These are phyloP conservation scores for Drosophila punjabiensis DNA, from an alignment of 1,140 invertebrate genomes.

Conservation along the genomic window DNA sequence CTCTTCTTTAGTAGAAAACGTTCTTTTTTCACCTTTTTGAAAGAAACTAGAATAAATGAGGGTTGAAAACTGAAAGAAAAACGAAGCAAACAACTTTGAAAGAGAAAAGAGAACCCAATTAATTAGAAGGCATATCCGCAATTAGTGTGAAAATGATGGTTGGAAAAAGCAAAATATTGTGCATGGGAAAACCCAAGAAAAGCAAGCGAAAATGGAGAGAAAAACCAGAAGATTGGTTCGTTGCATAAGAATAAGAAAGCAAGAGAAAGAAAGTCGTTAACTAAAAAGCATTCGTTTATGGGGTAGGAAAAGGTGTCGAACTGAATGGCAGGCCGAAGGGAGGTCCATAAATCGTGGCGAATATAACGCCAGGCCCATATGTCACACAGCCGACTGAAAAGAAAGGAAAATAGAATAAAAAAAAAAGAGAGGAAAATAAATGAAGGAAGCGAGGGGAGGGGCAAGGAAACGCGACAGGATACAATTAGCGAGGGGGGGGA, in stretches of 20 bases:
- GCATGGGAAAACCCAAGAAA: slow-evolving; percentile 45
- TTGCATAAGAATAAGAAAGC: slow-evolving; percentile 43
- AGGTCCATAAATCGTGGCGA: slow-evolving; percentile 73
- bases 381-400: slow-evolving; percentile 43
- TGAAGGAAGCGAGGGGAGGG: slow-evolving; percentile 15
- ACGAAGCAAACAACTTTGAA: slow-evolving; percentile 15
- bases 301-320: slow-evolving; percentile 71
- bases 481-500: slow-evolving; percentile 73
- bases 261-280: slow-evolving; percentile 66
- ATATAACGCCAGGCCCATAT: slow-evolving; percentile 76
- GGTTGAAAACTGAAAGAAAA: slow-evolving; percentile 39
- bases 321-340: slow-evolving; percentile 54
- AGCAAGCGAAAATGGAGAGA: slow-evolving; percentile 32
- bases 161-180: slow-evolving; percentile 57
- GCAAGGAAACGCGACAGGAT: slow-evolving; percentile 69
- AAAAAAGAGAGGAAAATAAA: slow-evolving; percentile 31
- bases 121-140: slow-evolving; percentile 76
- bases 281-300: slow-evolving; percentile 64
- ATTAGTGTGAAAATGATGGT: slow-evolving; percentile 75
- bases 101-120: slow-evolving; percentile 55
- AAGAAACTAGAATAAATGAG: slow-evolving; percentile 3
- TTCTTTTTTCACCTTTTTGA: slow-evolving; percentile 1
- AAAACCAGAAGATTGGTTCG: slow-evolving; percentile 18
- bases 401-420: slow-evolving; percentile 33
- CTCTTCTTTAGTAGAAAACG: not conserved